Base-by-base conservation (phyloP, 2,113 vertebrate genomes). In the Nerophis ophidion region DNA sequence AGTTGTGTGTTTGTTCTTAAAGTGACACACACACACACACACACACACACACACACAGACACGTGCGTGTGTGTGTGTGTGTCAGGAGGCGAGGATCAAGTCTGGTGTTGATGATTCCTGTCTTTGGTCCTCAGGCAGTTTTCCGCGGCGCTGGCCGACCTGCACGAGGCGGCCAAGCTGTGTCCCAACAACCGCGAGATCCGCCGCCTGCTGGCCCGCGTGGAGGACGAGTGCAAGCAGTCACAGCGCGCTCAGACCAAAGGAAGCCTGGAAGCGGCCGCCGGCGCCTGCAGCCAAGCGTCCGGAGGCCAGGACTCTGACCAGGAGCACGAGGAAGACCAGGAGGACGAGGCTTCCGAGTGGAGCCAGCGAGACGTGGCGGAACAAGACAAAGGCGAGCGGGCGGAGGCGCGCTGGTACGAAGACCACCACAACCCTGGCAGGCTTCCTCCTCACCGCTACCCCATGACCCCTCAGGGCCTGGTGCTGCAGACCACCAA, bases 171-270 rank as follows among this genome's bases (percentile, higher is more conserved):
- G 0, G 81, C 91, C 66, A 95, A 93, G 66, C 89, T 99, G 50
- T 98, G 95, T 74, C 96, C 97, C 44, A 88, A 88, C 64, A 99
- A 97, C 76, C 91, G 94, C 16, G 97, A 99, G 76, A 93, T 99
- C 80, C 90, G 89, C 44, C 88, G 95, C 4, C 87, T 99, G 13
- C 81, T 98, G 77, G 89, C 91, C 12, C 92, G 96, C 0, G 95
- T 98, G 0, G 95, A 98, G 71, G 97, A 99, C 26, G 97, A 99
- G 63, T 98, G 92, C 68, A 96, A 89, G 61, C 95, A 98, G 68
- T 81, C 98, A 67, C 96, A 96, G 84, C 90, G 89, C 56, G 75
- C 82, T 16, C 97, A 95, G 69, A 90, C 63, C 48, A 88, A 86
- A 77, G 82, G 74, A 42, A 71, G 63, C 52, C 59, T 72, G 1